Evolutionary conservation across 1,140 invertebrate genomes (phyloP), one percentile per base, ranked within the genome.

Genomic region (Thaumetopoea pityocampa): DNA sequence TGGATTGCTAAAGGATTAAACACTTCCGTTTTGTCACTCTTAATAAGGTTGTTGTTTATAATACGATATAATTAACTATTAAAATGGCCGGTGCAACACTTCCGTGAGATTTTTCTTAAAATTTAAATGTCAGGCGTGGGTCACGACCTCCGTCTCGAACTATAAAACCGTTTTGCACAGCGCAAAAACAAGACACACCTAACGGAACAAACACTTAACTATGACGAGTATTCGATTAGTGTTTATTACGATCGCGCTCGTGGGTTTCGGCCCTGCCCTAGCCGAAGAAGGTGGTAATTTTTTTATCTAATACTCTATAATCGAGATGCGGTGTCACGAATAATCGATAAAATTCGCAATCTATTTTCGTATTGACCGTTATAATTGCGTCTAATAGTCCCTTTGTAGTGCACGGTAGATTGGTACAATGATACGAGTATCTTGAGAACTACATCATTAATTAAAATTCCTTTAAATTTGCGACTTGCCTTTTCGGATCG

Each of bases 211-310:
- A 38, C 30, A 46, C 26, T 24, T 34, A 50, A 51, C 44, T 44
- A 80, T 80, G 70, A 46, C 46, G 14, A 47, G 49, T 4, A 51
- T 56, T 44, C 42, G 51, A 11, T 41, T 51, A 19, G 42, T 68
- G 27, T 19, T 58, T 34, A 49, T 56, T 38, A 44, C 58, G 34
- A 29, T 53, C 33, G 43, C 52, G 3, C 16, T 66, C 26, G 30
- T 30, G 20, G 52, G 52, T 32, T 52, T 49, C 50, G 50, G 46
- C 37, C 29, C 42, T 28, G 50, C 46, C 34, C 30, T 51, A 26
- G 49, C 52, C 24, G 46, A 67, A 72, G 70, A n/a, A n/a, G n/a
- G 73, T 74, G 54, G 42, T 62, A 67, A 71, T 71, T 65, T 56
- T 28, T 60, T 33, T 47, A 33, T 43, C 29, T n/a, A 20, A 40